Evolutionary conservation across 2,797 vertebrate genomes (phyloP).

Genomic region (Parotocinclus haroldoi): DNA sequence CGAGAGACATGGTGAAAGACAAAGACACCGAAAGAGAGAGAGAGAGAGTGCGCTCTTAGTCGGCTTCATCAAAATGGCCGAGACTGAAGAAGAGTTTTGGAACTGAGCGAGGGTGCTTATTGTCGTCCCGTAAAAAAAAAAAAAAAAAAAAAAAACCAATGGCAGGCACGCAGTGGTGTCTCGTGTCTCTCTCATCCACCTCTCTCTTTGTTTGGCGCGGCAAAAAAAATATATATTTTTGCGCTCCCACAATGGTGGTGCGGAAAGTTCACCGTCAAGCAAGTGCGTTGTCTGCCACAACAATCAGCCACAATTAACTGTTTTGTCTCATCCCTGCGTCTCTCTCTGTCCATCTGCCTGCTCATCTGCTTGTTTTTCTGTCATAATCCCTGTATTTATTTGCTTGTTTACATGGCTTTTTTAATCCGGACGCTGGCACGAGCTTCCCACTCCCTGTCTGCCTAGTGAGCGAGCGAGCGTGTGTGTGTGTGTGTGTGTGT

Average conservation of each 20-base stretch:
- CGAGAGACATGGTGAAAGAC: conserved; percentile 44
- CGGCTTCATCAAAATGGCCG: conserved; percentile 76
- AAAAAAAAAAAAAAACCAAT: too few species aligned
- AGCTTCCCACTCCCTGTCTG: conserved; percentile 30
- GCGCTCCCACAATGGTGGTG: conserved; percentile 40
- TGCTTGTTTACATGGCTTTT: conserved; percentile 48
- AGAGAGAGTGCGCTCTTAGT: conserved; percentile 53
- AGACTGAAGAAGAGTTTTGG: conserved; percentile 63
- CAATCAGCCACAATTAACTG: conserved; percentile 54
- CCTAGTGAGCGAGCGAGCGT: background rate
- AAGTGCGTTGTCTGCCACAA: conserved; percentile 47
- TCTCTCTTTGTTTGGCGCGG: conserved; percentile 5
- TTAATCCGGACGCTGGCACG: conserved; percentile 45
- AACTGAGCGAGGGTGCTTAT: conserved; percentile 41
- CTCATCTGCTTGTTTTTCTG: conserved; percentile 33
- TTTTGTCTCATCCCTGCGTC: conserved; percentile 47
- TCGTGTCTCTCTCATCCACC: conserved; percentile 55
- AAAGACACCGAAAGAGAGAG: too few species aligned
- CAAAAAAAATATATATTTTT: conserved; percentile 29
- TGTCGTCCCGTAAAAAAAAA: conserved; percentile 45
- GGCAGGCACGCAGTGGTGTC: conserved; percentile 26
- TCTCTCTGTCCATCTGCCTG: conserved; percentile 31
- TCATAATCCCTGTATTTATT: conserved; percentile 40
- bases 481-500: background rate
- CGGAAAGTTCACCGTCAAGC: conserved; percentile 46